phyloP scores from a whole-genome alignment of 1,140 invertebrate genomes.

The Berghia stephanieae region DNA sequence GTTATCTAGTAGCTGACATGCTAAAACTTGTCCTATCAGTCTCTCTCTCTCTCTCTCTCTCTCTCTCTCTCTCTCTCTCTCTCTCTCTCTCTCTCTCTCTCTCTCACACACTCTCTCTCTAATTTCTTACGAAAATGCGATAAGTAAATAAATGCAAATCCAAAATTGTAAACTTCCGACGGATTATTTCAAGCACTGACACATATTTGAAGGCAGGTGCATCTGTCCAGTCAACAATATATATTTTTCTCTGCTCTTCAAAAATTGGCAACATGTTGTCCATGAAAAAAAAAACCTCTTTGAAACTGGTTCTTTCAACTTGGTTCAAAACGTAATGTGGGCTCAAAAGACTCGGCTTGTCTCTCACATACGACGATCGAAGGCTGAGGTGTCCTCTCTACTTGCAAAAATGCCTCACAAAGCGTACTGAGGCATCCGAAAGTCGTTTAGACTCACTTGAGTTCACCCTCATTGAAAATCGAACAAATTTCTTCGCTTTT shows the following conservation, averaged over 20 bases:
- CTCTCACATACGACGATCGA: too few species aligned
- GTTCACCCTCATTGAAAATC: too few species aligned
- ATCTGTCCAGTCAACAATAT: conserved; percentile 34
- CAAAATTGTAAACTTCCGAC: not conserved
- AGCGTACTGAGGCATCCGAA: too few species aligned
- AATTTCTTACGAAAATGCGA: not conserved
- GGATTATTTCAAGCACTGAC: not conserved
- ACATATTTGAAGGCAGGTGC: not conserved
- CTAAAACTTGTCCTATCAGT: not conserved
- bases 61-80: not conserved
- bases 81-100: not conserved
- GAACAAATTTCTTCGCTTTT: too few species aligned
- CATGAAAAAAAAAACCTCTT: not conserved
- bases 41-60: not conserved
- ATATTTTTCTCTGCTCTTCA: conserved; percentile 43
- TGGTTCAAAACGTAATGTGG: too few species aligned
- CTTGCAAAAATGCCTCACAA: too few species aligned
- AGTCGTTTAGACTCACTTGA: too few species aligned
- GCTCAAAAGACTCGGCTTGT: too few species aligned
- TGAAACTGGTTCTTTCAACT: too few species aligned
- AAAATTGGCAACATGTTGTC: not conserved
- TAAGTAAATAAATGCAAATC: too few species aligned
- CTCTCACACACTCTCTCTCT: not conserved
- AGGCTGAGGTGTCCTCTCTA: too few species aligned
- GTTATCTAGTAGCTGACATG: not conserved